These are phyloP conservation scores for Linyphia triangularis DNA, from an alignment of 2,888 invertebrate genomes.

Conservation along the genomic window DNA sequence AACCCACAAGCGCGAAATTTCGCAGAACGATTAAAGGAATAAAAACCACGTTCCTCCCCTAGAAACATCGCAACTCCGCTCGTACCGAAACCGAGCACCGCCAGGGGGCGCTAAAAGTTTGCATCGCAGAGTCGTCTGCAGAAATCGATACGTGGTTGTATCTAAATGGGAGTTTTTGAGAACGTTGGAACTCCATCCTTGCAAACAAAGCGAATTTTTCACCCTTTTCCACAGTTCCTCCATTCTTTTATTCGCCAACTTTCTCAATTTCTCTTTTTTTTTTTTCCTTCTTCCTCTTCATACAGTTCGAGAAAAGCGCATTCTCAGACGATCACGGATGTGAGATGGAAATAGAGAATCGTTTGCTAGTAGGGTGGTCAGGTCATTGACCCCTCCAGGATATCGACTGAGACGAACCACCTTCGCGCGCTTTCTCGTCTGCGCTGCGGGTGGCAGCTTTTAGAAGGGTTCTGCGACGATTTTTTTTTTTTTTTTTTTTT, in stretches of 20 bases:
- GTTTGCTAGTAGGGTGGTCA: conserved; percentile 45
- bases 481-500: background rate
- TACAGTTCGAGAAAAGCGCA: background rate
- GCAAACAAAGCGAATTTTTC: conserved; percentile 34
- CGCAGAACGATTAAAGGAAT: too few species aligned
- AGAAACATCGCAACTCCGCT: background rate
- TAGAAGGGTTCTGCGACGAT: background rate
- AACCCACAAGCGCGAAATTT: too few species aligned
- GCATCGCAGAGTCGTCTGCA: background rate
- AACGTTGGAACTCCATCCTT: conserved; percentile 24
- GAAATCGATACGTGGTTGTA: conserved; percentile 35
- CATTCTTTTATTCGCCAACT: background rate
- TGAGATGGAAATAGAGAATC: conserved; percentile 51
- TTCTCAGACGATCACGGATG: background rate
- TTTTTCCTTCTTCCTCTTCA: background rate
- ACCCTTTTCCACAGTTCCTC: background rate
- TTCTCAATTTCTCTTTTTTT: background rate
- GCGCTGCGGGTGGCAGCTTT: conserved; percentile 20
- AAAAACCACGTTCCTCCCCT: too few species aligned
- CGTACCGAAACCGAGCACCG: background rate
- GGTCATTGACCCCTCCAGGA: conserved; percentile 66
- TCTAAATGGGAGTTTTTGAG: background rate
- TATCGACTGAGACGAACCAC: conserved; percentile 52
- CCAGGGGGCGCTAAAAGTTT: background rate
- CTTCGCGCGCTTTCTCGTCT: conserved; percentile 44